Evolutionary conservation across 2,888 invertebrate genomes (phyloP).

Genomic region (Syrista parreyssii): DNA sequence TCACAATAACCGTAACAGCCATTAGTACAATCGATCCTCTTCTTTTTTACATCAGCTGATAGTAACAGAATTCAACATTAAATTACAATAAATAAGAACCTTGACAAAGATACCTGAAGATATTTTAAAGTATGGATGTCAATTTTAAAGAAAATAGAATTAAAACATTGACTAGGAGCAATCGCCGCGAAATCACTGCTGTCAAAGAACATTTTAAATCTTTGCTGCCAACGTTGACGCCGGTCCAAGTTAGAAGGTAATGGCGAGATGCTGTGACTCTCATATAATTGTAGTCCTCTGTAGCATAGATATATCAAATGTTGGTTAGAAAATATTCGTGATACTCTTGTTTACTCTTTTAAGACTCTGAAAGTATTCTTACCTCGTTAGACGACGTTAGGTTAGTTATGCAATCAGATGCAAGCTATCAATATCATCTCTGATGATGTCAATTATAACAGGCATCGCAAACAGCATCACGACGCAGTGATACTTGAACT

Average conservation of each 20-base stretch:
- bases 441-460: conserved; percentile 36
- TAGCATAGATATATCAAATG: not conserved
- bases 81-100: not conserved
- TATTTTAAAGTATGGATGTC: not conserved
- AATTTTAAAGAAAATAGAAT: conserved; percentile 13
- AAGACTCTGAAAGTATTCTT: not conserved
- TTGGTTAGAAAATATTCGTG: not conserved
- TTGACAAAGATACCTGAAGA: not conserved
- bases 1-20: not conserved
- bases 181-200: conserved; percentile 37
- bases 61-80: not conserved
- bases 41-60: not conserved
- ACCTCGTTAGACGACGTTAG: not conserved
- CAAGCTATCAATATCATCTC: not conserved
- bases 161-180: conserved; percentile 40
- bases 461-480: conserved; percentile 68
- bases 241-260: conserved; percentile 60
- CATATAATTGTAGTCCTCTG: not conserved
- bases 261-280: not conserved
- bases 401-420: not conserved
- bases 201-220: conserved; percentile 52
- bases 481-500: conserved; percentile 71
- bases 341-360: not conserved
- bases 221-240: conserved; percentile 56
- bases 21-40: not conserved